Percentiles rank a stretch among this genome's conserved stretches.
Conservation (phyloP, 2,888 invertebrate genomes). For the Drosophila setosimentum region DNA sequence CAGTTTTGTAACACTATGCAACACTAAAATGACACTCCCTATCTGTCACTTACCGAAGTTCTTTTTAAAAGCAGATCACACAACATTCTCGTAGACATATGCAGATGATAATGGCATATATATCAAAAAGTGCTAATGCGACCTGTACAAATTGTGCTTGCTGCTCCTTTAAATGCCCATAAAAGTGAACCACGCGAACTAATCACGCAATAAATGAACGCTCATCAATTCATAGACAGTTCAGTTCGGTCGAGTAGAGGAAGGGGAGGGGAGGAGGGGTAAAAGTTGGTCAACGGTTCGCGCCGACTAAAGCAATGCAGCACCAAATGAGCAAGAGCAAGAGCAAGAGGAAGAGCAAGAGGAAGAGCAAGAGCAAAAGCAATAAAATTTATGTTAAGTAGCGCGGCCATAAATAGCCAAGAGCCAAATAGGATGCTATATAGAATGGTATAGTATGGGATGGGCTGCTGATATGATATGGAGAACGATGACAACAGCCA, state of each 20-base stretch:
- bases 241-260: conserved; percentile 19
- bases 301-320: conserved; percentile 66
- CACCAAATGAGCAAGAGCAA: conserved; percentile 74
- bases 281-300: conserved; percentile 47
- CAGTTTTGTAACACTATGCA: not conserved
- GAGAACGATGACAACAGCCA: conserved; percentile 43
- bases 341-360: conserved; percentile 74
- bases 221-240: conserved; percentile 74
- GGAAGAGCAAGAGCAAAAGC: conserved; percentile 75
- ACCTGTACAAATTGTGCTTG: conserved; percentile 61
- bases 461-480: conserved; percentile 52
- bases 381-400: conserved; percentile 79
- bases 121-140: conserved; percentile 63
- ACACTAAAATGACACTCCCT: conserved; percentile 1
- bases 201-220: conserved; percentile 79
- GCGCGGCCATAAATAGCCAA: conserved; percentile 77
- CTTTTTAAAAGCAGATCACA: conserved; percentile 4
- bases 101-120: conserved; percentile 44
- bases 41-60: not conserved
- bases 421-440: conserved; percentile 52
- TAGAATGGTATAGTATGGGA: conserved; percentile 32
- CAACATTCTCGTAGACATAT: not conserved
- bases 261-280: too few relatives aligned
- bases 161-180: conserved; percentile 51
- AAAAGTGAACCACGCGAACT: conserved; percentile 66